Evolutionary conservation across 2,113 vertebrate species (phyloP).

Genomic region (Picathartes gymnocephalus): DNA sequence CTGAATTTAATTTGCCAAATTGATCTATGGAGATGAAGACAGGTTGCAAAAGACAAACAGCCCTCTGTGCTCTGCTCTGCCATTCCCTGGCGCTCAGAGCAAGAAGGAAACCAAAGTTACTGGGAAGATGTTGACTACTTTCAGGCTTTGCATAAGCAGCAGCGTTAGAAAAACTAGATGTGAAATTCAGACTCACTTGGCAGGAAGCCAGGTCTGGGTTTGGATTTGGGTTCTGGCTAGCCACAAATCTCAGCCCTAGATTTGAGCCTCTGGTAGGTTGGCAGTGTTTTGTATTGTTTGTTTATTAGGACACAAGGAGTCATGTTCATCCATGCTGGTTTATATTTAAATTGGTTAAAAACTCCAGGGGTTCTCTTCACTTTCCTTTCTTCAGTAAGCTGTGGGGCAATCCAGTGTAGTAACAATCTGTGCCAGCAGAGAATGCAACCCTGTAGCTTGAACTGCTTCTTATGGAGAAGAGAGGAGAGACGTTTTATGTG

Average conservation of each 20-base stretch:
- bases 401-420: neutral
- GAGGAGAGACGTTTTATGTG: neutral
- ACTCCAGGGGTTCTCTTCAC: neutral
- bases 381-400: neutral
- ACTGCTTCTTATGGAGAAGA: neutral
- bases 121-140: neutral
- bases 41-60: slow-evolving; percentile 2
- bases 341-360: neutral
- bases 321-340: neutral
- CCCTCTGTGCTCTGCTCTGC: neutral
- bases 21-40: slow-evolving; percentile 3
- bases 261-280: neutral
- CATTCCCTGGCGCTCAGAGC: neutral
- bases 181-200: neutral
- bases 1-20: slow-evolving; percentile 32
- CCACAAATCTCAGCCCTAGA: neutral
- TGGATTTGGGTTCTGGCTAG: neutral
- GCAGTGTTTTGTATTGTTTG: neutral
- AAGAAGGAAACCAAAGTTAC: neutral
- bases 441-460: neutral
- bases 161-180: neutral
- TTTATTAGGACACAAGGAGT: neutral
- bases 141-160: neutral
- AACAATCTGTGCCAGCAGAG: neutral
- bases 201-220: neutral